Conservation (phyloP, 2,797 vertebrate genomes). For the Lithobates sylvaticus region DNA sequence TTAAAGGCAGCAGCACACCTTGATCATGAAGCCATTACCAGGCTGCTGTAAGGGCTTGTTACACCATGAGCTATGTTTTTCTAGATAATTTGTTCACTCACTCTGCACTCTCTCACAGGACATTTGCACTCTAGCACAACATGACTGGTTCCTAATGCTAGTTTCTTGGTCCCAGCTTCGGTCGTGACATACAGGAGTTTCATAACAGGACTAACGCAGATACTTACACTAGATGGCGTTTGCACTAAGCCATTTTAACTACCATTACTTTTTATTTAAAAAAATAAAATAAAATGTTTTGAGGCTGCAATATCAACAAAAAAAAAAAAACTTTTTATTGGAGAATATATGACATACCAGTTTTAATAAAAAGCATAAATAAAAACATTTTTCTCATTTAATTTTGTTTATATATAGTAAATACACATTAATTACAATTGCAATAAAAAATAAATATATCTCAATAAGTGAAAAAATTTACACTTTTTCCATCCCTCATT, state of each 20-base stretch:
- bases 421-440: conserved; percentile 26
- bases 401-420: conserved; percentile 15
- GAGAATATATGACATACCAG: conserved; percentile 19
- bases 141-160: too few relatives aligned
- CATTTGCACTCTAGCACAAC: too few relatives aligned
- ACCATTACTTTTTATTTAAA: neutral
- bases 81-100: too few relatives aligned
- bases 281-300: neutral
- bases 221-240: neutral
- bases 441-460: conserved; percentile 58
- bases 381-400: conserved; percentile 1
- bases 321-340: conserved; percentile 5
- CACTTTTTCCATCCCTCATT: neutral
- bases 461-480: conserved; percentile 34
- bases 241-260: neutral
- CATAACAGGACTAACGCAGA: too few relatives aligned
- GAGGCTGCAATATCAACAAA: conserved; percentile 17
- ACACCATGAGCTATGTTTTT: too few relatives aligned
- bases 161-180: too few relatives aligned
- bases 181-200: too few relatives aligned
- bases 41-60: too few relatives aligned
- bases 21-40: too few relatives aligned
- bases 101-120: too few relatives aligned
- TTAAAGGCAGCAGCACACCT: too few relatives aligned
- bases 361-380: conserved; percentile 44